Base-by-base conservation (phyloP, 1,140 invertebrate genomes). In the Bursaphelenchus mucronatus region DNA sequence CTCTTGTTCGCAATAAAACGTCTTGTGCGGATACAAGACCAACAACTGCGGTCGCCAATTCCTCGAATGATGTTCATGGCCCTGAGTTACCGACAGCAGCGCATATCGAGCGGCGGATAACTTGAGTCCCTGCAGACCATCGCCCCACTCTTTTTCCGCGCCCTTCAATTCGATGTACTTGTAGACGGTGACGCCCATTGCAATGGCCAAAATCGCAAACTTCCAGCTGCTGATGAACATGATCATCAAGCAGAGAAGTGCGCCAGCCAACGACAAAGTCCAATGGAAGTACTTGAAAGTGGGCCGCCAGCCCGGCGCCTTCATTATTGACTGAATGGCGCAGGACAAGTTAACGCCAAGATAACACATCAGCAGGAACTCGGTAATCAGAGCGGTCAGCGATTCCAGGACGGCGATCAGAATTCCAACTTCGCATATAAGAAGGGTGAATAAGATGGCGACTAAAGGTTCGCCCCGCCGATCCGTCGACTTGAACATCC, bases 221-320 rank as follows among this genome's bases (percentile, higher is more conserved):
- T 94, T 95, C 94, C 94, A 98, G 56, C 91, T 94, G 1, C 92
- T 92, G 88, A 99, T 96, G 82, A 99, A 98, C 96, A 99, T 99
- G 63, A 99, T 90, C 6, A 92, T 90, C 75, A 99, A 89, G 82
- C 95, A 98, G 8, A 99, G 85, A 0, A 88, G 85, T 59, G 97
- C 84, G 17, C 94, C 96, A 58, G 92, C 82, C 69, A 96, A 87
- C 0, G 94, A 98, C 9, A 98, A 83, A 46, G 88, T 88, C 95
- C 96, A 99, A 82, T 99, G 95, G 80, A 97, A 99, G 80, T 92
- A 98, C 81, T 90, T 91, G 84, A 99, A 99, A 67, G 94, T 86
- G 1, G 96, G 96, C 74, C 96, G 86, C 96, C 96, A 99, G 82
- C 93, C 97, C 0, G 96, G 95, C 10, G 94, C 94, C 71, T 91